Evolutionary conservation across 2,797 vertebrate genomes (phyloP).

Genomic region (Choloepus didactylus): DNA sequence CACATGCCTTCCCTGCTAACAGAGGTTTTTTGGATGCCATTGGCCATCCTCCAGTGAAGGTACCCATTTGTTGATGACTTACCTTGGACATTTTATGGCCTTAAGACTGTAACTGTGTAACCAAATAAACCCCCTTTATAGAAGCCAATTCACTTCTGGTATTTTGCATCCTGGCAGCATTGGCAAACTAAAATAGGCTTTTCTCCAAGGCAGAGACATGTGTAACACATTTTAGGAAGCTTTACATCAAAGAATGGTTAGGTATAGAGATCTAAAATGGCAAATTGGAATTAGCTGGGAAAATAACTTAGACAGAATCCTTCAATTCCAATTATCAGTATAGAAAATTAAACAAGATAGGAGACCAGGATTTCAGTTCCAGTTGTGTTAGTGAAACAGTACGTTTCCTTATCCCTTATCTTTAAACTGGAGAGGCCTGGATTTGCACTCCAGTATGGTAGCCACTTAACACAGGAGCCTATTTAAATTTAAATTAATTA

Average conservation of each 20-base stretch:
- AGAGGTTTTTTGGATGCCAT: too few relatives aligned
- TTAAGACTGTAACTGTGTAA: too few relatives aligned
- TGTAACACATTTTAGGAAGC: neutral
- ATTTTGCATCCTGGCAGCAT: too few relatives aligned
- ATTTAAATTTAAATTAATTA: constrained; percentile 53
- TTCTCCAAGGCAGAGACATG: neutral
- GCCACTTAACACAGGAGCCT: neutral
- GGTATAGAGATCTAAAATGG: neutral
- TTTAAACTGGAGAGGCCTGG: constrained; percentile 14
- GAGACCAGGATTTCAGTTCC: neutral
- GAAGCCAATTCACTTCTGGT: too few relatives aligned
- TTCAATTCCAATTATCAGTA: neutral
- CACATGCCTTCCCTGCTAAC: too few relatives aligned
- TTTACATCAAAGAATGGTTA: constrained; percentile 20
- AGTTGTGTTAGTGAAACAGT: neutral
- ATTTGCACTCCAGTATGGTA: neutral
- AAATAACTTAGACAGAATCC: neutral
- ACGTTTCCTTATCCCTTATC: neutral
- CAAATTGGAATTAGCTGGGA: constrained; percentile 44
- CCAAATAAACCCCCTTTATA: too few relatives aligned
- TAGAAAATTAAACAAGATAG: neutral
- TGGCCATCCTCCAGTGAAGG: too few relatives aligned
- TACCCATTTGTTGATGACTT: too few relatives aligned
- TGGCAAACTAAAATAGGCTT: neutral
- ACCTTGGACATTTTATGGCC: too few relatives aligned